Conservation (phyloP, 2,113 vertebrate genomes). For the Bolborhynchus lineola region DNA sequence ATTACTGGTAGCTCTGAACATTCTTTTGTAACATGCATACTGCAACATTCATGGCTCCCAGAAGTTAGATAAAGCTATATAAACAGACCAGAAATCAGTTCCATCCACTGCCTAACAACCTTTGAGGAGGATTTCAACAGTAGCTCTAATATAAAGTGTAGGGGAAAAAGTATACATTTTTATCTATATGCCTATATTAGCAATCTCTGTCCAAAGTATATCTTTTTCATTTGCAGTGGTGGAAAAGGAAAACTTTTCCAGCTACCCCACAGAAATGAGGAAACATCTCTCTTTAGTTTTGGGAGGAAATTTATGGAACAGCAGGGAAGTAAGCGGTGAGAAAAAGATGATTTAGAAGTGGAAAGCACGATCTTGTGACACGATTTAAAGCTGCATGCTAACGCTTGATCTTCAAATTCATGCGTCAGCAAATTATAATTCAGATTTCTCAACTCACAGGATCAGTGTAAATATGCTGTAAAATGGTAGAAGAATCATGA, state of each 20-base stretch:
- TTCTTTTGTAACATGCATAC: not conserved
- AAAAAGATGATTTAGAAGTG: not conserved
- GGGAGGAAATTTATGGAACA: not conserved
- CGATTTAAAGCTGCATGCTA: not conserved
- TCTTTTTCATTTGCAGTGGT: not conserved
- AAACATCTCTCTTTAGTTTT: not conserved
- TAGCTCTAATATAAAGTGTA: not conserved
- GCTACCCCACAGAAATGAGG: not conserved
- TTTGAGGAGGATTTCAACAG: not conserved
- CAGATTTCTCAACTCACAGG: not conserved
- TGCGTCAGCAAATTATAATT: not conserved
- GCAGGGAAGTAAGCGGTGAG: not conserved
- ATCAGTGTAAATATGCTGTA: not conserved
- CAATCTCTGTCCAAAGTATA: not conserved
- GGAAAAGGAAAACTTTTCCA: not conserved
- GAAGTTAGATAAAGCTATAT: not conserved
- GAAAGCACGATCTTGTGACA: not conserved
- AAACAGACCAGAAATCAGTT: not conserved
- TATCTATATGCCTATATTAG: not conserved
- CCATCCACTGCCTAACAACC: not conserved
- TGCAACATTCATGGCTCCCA: not conserved
- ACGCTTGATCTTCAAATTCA: not conserved
- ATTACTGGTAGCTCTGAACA: not conserved
- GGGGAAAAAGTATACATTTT: fast-evolving
- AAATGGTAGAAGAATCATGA: not conserved